phyloP scores from a whole-genome alignment of 2,888 invertebrate genomes.

The Bellardia pandia region DNA sequence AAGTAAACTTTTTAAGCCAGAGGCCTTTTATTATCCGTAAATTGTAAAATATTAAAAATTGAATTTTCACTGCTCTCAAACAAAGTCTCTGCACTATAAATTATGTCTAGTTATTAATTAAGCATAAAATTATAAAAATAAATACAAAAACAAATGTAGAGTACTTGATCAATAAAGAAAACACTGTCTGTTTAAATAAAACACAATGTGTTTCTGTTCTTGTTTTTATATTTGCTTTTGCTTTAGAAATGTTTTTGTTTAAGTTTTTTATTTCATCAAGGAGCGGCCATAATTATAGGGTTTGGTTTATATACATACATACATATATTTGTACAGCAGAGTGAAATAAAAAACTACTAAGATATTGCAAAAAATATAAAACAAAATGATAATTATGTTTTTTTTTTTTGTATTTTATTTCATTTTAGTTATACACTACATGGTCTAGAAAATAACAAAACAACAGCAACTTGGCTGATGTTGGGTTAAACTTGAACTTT shows the following conservation, averaged over 20 bases:
- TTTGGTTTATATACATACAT: conserved; percentile 25
- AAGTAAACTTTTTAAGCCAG: no score
- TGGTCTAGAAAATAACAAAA: conserved; percentile 32
- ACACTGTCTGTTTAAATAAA: not conserved
- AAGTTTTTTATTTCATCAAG: conserved; percentile 12
- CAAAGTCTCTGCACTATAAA: no score
- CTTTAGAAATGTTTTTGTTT: not conserved
- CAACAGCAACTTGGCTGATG: not conserved
- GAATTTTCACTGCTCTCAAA: no score
- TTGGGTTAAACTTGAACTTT: conserved; percentile 67
- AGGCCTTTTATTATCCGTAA: no score
- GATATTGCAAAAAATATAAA: conserved; percentile 42
- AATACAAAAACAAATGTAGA: not conserved
- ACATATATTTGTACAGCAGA: not conserved
- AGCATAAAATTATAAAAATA: not conserved
- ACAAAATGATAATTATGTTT: conserved; percentile 47
- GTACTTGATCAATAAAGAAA: not conserved
- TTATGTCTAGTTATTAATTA: not conserved
- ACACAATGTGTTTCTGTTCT: not conserved
- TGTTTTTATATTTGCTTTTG: not conserved
- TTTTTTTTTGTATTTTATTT: conserved; percentile 34
- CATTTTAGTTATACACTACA: conserved; percentile 37
- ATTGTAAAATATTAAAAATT: no score
- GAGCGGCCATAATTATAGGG: conserved; percentile 67
- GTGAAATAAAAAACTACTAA: not conserved